These are phyloP conservation scores for Cassiopea xamachana DNA, from an alignment of 30 jellyfish, hydroid and myxozoan genomes.

Conservation along the genomic window DNA sequence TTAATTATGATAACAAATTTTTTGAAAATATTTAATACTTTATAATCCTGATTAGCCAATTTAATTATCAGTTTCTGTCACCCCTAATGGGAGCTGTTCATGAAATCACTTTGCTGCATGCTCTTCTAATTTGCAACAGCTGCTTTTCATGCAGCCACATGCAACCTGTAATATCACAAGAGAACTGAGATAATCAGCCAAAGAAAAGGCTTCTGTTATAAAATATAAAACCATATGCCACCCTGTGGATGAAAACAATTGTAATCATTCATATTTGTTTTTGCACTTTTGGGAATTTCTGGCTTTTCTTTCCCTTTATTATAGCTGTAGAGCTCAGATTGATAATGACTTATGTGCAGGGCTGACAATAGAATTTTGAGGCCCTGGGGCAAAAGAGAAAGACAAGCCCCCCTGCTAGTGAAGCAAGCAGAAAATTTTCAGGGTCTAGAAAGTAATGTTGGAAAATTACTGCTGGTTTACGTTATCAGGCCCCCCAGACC, in stretches of 20 bases:
- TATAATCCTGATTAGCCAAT: too few species aligned
- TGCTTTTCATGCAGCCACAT: not conserved
- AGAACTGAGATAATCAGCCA: not conserved
- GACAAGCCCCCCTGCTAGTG: too few species aligned
- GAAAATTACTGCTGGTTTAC: too few species aligned
- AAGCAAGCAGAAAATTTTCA: too few species aligned
- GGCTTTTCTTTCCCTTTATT: not conserved
- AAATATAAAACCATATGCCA: constrained; percentile 8
- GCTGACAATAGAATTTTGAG: too few species aligned
- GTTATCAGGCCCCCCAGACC: too few species aligned
- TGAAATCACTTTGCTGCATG: not conserved
- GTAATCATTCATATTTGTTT: not conserved
- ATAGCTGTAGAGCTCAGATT: too few species aligned
- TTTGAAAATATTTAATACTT: too few species aligned
- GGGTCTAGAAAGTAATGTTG: too few species aligned
- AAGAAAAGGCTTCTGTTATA: not conserved
- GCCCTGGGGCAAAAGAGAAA: too few species aligned
- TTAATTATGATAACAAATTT: too few species aligned
- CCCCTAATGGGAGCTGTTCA: not conserved
- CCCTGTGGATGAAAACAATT: not conserved
- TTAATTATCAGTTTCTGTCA: not conserved
- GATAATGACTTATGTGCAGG: too few species aligned
- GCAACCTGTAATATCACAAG: not conserved
- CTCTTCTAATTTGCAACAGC: not conserved
- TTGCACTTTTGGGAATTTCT: not conserved